A percentile compares a stretch with the other conserved stretches of the same genome.
Conservation (phyloP, 2,888 invertebrate species). For the Patella pellucida region DNA sequence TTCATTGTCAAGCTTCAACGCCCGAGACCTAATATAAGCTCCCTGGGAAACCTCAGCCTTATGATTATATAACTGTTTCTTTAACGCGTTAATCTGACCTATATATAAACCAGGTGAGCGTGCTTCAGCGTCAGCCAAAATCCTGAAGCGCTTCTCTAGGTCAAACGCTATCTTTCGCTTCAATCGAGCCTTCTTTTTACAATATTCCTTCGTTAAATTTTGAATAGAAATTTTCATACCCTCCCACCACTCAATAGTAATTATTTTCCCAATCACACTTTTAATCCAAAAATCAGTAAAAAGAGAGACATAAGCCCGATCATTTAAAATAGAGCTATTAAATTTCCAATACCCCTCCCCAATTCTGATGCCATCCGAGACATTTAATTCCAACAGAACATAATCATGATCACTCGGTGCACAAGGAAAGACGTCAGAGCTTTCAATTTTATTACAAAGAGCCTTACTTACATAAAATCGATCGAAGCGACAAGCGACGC, state of each 20-base stretch:
- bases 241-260: constrained; percentile 6
- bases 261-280: neutral
- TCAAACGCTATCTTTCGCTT: neutral
- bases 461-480: neutral
- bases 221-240: constrained; percentile 10
- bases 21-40: constrained; percentile 4
- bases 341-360: constrained; percentile 7
- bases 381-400: neutral
- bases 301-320: constrained; percentile 5
- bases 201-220: neutral
- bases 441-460: neutral
- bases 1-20: neutral
- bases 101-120: neutral
- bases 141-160: neutral
- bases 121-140: constrained; percentile 1
- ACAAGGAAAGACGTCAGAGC: neutral
- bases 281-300: neutral
- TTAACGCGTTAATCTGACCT: neutral
- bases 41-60: neutral
- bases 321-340: neutral
- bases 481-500: constrained; percentile 4
- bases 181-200: constrained; percentile 6
- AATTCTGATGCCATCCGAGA: neutral
- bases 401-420: neutral
- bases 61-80: constrained; percentile 3